phyloP scores from a whole-genome alignment of 1,140 invertebrate species.

The Pogonognathellus flavescens region DNA sequence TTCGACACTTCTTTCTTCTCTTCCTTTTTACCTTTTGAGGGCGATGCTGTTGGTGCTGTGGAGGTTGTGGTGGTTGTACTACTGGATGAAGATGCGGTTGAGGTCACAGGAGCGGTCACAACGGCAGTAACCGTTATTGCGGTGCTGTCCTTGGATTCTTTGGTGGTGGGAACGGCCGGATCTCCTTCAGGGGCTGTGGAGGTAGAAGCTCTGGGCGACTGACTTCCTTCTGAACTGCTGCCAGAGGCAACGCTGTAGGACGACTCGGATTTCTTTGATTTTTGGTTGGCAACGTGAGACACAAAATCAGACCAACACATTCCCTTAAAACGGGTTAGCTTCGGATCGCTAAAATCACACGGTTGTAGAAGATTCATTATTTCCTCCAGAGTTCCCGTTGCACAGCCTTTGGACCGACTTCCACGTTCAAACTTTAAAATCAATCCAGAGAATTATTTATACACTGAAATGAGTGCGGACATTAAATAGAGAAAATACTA shows the following conservation, averaged over 20 bases:
- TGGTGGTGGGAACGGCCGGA: conserved; percentile 5
- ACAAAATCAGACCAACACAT: conserved; percentile 72
- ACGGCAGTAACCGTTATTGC: not conserved
- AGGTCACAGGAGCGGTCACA: conserved; percentile 4
- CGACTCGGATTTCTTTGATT: conserved; percentile 61
- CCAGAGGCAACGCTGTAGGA: conserved; percentile 59
- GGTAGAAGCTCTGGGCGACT: conserved; percentile 26
- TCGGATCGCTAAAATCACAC: conserved; percentile 76
- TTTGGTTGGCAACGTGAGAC: conserved; percentile 66
- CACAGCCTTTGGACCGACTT: conserved; percentile 73
- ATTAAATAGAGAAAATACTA: too few species aligned
- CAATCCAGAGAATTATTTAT: not conserved
- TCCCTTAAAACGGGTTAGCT: conserved; percentile 74
- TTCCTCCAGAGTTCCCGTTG: conserved; percentile 73
- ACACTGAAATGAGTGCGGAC: too few species aligned
- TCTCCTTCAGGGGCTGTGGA: not conserved
- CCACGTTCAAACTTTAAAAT: conserved; percentile 69
- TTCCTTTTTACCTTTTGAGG: conserved; percentile 15
- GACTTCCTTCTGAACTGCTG: conserved; percentile 29
- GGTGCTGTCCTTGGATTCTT: conserved; percentile 1
- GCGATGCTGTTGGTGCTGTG: not conserved
- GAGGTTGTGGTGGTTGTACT: conserved; percentile 2
- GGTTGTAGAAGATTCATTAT: conserved; percentile 73
- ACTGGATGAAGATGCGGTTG: conserved; percentile 11
- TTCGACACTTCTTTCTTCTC: conserved; percentile 54